A percentile compares a stretch with the other conserved stretches of the same genome.
Conservation (phyloP, 1,140 invertebrate species). For the Dendroctonus ponderosae region DNA sequence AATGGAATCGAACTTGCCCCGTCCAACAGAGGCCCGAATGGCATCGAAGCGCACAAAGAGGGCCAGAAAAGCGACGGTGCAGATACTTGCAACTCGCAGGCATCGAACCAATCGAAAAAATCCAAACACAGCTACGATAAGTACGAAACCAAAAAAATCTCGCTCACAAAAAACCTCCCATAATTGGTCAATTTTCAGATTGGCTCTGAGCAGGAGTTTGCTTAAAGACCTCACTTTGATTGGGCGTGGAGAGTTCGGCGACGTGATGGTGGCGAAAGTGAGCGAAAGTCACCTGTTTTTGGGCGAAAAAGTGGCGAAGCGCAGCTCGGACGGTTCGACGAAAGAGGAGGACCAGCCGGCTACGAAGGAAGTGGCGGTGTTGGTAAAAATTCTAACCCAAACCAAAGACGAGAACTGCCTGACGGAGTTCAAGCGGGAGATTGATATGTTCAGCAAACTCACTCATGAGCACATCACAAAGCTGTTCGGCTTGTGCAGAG, state of each 20-base stretch:
- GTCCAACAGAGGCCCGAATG: slow-evolving; percentile 46
- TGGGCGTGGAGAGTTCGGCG: slow-evolving; percentile 87
- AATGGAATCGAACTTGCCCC: slow-evolving; percentile 45
- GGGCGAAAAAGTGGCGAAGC: slow-evolving; percentile 30
- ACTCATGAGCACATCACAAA: slow-evolving; percentile 78
- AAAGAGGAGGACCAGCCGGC: slow-evolving; percentile 35
- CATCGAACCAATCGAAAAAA: slow-evolving; percentile 65
- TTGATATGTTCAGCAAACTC: slow-evolving; percentile 80
- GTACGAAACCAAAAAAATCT: slow-evolving; percentile 17
- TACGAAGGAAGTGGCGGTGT: slow-evolving; percentile 56
- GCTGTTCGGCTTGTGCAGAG: slow-evolving; percentile 77
- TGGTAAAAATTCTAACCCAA: slow-evolving; percentile 73
- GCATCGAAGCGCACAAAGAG: slow-evolving; percentile 55
- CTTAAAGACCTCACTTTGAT: slow-evolving; percentile 80
- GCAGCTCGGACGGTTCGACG: slow-evolving; percentile 43
- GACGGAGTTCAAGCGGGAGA: slow-evolving; percentile 81
- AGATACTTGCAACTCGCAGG: slow-evolving; percentile 72
- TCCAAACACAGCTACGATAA: slow-evolving; percentile 72
- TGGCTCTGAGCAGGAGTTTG: slow-evolving; percentile 69
- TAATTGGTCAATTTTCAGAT: slow-evolving; percentile 5
- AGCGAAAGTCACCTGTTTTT: slow-evolving; percentile 42
- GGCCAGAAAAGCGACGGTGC: slow-evolving; percentile 77
- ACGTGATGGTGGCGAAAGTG: slow-evolving; percentile 77
- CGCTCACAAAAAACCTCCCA: background rate
- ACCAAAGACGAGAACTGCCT: slow-evolving; percentile 74